phyloP scores from a whole-genome alignment of 2,797 vertebrate genomes.

The Paedocypris micromegethes region DNA sequence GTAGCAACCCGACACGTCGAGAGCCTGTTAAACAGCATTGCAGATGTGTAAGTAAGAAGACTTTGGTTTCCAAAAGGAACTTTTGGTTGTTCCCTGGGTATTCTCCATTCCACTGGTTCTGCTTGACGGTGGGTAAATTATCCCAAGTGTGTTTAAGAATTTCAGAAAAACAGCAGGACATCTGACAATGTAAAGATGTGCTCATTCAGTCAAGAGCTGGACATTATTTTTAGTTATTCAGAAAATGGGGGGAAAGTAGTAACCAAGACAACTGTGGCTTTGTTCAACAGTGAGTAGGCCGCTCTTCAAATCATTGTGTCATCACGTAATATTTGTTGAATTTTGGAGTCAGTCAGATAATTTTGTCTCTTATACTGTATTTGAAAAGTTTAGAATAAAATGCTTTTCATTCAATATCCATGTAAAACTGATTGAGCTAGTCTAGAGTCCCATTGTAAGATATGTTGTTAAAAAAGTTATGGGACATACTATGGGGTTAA shows the following conservation, averaged over 20 bases:
- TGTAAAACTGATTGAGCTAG: too few species aligned
- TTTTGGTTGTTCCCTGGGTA: conserved; percentile 23
- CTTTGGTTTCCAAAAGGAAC: background rate
- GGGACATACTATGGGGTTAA: too few species aligned
- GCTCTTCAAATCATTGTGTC: conserved; percentile 34
- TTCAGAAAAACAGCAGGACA: conserved; percentile 21
- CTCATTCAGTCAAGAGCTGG: conserved; percentile 51
- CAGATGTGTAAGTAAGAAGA: background rate
- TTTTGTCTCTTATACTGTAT: background rate
- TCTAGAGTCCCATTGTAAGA: too few species aligned
- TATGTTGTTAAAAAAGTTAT: too few species aligned
- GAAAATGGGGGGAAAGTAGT: conserved; percentile 62
- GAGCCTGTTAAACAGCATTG: conserved; percentile 23
- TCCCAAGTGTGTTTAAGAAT: conserved; percentile 12
- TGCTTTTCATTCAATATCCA: too few species aligned
- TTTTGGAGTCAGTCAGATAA: background rate
- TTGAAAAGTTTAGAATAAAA: too few species aligned
- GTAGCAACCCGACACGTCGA: conserved; percentile 8
- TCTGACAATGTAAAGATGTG: conserved; percentile 30
- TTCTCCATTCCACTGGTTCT: conserved; percentile 5
- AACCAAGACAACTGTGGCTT: conserved; percentile 71
- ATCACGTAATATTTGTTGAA: background rate
- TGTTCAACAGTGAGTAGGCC: conserved; percentile 43
- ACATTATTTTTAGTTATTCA: conserved; percentile 67
- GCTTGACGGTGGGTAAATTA: conserved; percentile 23